A percentile compares a stretch with the other conserved stretches of the same genome.
Conservation (phyloP, 2,888 invertebrate genomes). For the Chalcis sispes region DNA sequence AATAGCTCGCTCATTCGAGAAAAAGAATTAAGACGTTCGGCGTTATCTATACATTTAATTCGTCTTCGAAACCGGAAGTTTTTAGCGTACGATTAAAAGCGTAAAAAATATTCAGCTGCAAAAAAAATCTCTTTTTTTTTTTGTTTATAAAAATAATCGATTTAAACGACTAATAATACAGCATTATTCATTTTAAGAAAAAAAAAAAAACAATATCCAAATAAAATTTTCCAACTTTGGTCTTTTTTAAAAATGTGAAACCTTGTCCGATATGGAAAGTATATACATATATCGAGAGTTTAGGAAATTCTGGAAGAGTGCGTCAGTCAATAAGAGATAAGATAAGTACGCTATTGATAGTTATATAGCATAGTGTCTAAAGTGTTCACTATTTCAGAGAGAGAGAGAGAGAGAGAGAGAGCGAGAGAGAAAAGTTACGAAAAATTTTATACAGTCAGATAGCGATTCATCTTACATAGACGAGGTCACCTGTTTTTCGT, state of each 20-base stretch:
- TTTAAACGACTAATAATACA: not conserved
- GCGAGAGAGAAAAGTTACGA: no score
- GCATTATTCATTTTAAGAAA: not conserved
- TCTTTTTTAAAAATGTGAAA: not conserved
- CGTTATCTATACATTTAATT: no score
- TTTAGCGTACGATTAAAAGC: no score
- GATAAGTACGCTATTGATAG: conserved; percentile 16
- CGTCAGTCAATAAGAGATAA: conserved; percentile 33
- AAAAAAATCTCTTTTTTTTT: no score
- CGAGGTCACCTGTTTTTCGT: no score
- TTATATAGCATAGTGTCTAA: not conserved
- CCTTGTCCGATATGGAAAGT: not conserved
- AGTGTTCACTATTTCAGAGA: no score
- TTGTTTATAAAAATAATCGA: no score
- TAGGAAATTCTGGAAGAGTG: conserved; percentile 24
- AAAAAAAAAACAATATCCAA: no score
- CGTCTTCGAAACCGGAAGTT: no score
- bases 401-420: no score
- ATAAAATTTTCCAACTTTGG: not conserved
- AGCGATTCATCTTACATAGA: not conserved
- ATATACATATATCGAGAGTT: conserved; percentile 2
- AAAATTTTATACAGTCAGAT: no score
- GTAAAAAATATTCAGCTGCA: no score
- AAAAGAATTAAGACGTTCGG: not conserved
- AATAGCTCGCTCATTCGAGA: not conserved